Conservation (phyloP, 2,888 invertebrate genomes). For the Cataglyphis altisquamis region DNA sequence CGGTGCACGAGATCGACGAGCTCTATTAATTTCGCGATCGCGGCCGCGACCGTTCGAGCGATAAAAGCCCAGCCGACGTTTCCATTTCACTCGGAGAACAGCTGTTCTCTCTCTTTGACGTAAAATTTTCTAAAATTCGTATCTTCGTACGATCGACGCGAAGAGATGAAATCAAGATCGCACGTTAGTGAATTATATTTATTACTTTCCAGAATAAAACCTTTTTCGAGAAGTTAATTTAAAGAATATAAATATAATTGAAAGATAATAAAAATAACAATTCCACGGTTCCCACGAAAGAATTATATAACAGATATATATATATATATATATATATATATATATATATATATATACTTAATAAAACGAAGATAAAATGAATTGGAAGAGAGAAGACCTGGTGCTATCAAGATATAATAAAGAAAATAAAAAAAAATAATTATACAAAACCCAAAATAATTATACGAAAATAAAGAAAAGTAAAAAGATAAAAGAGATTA, state of each 20-base stretch:
- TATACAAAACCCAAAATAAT: neutral
- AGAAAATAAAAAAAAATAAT: neutral
- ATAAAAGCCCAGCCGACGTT: conserved; percentile 26
- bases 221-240: neutral
- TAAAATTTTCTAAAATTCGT: neutral
- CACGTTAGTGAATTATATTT: neutral
- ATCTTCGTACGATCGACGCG: neutral
- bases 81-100: conserved; percentile 32
- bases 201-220: conserved; percentile 3
- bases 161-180: conserved; percentile 2
- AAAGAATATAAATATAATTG: neutral
- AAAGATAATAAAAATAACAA: neutral
- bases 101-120: neutral
- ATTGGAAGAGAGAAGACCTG: neutral
- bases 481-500: neutral
- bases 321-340: neutral
- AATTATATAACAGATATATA: neutral
- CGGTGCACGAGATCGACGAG: conserved; percentile 59
- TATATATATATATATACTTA: neutral
- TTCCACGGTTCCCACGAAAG: too few relatives aligned
- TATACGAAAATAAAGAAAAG: too few relatives aligned
- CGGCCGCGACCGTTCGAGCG: conserved; percentile 59
- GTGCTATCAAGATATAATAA: neutral
- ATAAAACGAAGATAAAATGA: neutral
- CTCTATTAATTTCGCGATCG: conserved; percentile 79